Evolutionary conservation across 2,888 invertebrate genomes (phyloP), one percentile per base, ranked within the genome.

Genomic region (Philaethria dido): DNA sequence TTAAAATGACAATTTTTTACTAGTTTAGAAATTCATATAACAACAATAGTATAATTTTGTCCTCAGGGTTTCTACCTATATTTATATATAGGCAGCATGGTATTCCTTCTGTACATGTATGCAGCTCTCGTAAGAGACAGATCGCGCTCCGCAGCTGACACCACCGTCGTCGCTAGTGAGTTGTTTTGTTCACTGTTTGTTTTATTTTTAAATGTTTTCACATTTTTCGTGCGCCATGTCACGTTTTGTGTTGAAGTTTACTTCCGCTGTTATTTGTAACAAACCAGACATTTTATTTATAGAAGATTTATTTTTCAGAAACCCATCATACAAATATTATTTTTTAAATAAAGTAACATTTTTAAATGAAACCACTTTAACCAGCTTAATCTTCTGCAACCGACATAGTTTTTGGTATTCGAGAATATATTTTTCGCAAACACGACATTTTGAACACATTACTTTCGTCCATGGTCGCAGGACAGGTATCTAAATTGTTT

Each of bases 1-100:
- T 5, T 25, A 25, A 25, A 25, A 4, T 9, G 9, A 33, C 8
- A 33, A 8, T 8, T 33, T 33, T 33, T 33, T 33, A 33, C 33
- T 9, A 33, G 5, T 8, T 6, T n/a, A n/a, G n/a, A n/a, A n/a
- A n/a, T n/a, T n/a, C n/a, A n/a, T n/a, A n/a, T n/a, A n/a, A n/a
- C n/a, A n/a, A 50, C 25, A 50, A 25, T 5, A 14, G 8, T 42
- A 2, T 33, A 16, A 52, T 16, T 54, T 47, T 50, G 11, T 36
- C 65, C 74, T 18, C 89, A 97, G 95, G 97, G 96, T 13, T 97
- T 97, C 92, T 97, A 97, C 89, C 90, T 97, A 72, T 97, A 97
- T 86, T 94, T 97, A 73, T 97, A 97, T 88, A 95, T 96, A 78
- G 97, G 97, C 71, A 97, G 97, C 80, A 97, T 97, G 95, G 93